Conservation (phyloP, 2,113 vertebrate genomes). For the Strigops habroptila region DNA sequence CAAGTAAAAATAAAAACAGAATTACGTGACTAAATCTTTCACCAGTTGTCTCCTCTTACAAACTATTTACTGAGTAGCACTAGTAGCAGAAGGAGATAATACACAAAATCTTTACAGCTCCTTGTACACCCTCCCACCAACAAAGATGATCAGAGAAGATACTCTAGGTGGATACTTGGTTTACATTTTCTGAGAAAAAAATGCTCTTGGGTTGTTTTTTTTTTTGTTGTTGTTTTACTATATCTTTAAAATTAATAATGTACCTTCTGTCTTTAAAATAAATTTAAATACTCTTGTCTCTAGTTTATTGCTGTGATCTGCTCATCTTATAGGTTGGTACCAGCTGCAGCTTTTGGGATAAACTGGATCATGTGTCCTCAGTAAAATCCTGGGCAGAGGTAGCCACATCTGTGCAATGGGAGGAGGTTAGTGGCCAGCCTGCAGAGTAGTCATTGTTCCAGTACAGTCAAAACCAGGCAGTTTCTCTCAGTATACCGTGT, state of each 20-base stretch:
- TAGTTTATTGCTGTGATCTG: background rate
- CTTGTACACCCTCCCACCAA: background rate
- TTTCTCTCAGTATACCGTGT: background rate
- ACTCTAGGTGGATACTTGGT: background rate
- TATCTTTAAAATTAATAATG: background rate
- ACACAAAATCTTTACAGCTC: background rate
- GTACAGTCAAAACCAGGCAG: background rate
- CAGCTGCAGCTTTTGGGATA: background rate
- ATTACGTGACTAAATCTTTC: background rate
- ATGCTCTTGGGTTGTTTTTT: background rate
- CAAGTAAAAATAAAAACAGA: background rate
- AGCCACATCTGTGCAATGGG: rapidly evolving
- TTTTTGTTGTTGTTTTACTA: background rate
- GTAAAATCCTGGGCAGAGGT: background rate
- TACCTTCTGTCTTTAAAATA: background rate
- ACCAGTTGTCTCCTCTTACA: background rate
- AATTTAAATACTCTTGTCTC: background rate
- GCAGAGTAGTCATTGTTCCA: background rate
- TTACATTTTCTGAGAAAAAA: background rate
- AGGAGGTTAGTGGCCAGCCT: background rate
- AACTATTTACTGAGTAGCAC: background rate
- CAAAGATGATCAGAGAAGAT: background rate
- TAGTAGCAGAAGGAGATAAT: background rate
- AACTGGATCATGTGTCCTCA: background rate
- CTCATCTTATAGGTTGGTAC: background rate